Percentiles rank a stretch among this genome's conserved stretches.
phyloP scores from a whole-genome alignment of 1,140 invertebrate genomes.

The Drosophila equinoxialis region DNA sequence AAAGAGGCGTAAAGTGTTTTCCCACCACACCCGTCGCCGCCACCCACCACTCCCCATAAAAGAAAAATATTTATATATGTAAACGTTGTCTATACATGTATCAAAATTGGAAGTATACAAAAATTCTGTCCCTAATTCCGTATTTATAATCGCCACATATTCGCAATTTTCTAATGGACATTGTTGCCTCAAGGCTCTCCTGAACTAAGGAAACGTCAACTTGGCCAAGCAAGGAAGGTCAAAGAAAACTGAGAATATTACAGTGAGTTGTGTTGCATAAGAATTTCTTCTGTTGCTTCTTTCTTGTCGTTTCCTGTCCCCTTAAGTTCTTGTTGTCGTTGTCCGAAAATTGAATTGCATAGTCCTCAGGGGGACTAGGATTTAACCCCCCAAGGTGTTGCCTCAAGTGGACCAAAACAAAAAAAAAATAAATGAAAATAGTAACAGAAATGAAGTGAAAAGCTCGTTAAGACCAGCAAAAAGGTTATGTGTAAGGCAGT shows the following conservation, averaged over 20 bases:
- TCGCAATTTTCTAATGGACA: slow-evolving; percentile 69
- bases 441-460: slow-evolving; percentile 63
- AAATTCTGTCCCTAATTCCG: slow-evolving; percentile 54
- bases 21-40: slow-evolving; percentile 32
- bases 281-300: slow-evolving; percentile 29
- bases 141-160: slow-evolving; percentile 47
- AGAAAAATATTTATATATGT: slow-evolving; percentile 41
- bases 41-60: slow-evolving; percentile 20
- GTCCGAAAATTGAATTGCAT: slow-evolving; percentile 61
- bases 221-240: slow-evolving; percentile 29
- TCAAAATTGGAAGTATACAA: neutral
- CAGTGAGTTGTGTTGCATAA: slow-evolving; percentile 64
- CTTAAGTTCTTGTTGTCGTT: neutral
- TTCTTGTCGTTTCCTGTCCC: slow-evolving; percentile 19
- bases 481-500: slow-evolving; percentile 71
- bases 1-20: slow-evolving; percentile 63
- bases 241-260: slow-evolving; percentile 25
- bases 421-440: neutral
- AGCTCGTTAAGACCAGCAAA: slow-evolving; percentile 60
- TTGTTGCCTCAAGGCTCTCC: slow-evolving; percentile 59
- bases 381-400: slow-evolving; percentile 15
- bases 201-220: neutral
- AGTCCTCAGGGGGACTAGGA: slow-evolving; percentile 11
- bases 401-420: slow-evolving; percentile 25
- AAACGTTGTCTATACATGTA: neutral